phyloP scores from a whole-genome alignment of 2,797 vertebrate species.

The Syngnathus rostellatus region DNA sequence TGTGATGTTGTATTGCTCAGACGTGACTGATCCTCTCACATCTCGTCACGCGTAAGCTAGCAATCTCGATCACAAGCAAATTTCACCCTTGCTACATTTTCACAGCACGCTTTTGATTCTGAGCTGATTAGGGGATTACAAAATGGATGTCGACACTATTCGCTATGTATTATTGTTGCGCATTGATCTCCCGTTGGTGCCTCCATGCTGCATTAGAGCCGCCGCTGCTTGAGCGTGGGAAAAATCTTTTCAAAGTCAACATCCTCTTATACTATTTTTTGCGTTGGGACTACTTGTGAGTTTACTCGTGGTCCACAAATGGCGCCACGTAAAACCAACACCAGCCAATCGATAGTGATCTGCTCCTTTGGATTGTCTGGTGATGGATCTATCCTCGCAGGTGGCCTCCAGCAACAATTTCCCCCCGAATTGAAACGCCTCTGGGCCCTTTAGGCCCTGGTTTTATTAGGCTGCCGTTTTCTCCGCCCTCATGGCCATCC shows the following conservation, averaged over 20 bases:
- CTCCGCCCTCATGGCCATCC: slow-evolving; percentile 52
- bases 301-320: slow-evolving; percentile 4
- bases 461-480: slow-evolving; percentile 58
- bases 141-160: slow-evolving; percentile 43
- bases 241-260: slow-evolving; percentile 37
- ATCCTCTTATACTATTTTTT: slow-evolving; percentile 4
- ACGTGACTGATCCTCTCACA: slow-evolving; percentile 24
- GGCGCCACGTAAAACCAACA: slow-evolving; percentile 25
- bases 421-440: slow-evolving; percentile 60
- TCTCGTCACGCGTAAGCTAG: slow-evolving; percentile 29
- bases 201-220: slow-evolving; percentile 47
- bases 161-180: slow-evolving; percentile 47
- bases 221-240: slow-evolving; percentile 57
- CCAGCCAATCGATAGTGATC: slow-evolving; percentile 45
- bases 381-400: slow-evolving; percentile 48
- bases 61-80: slow-evolving; percentile 47
- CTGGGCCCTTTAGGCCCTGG: slow-evolving; percentile 39
- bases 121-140: slow-evolving; percentile 57
- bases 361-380: slow-evolving; percentile 40
- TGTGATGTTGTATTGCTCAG: slow-evolving; percentile 19
- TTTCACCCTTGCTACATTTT: slow-evolving; percentile 27
- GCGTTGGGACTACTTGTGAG: not conserved
- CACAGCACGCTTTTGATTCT: slow-evolving; percentile 50
- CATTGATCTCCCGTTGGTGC: slow-evolving; percentile 46
- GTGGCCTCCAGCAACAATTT: slow-evolving; percentile 55